Evolutionary conservation across 2,797 vertebrate genomes (phyloP).

Genomic region (Diceros bicornis): DNA sequence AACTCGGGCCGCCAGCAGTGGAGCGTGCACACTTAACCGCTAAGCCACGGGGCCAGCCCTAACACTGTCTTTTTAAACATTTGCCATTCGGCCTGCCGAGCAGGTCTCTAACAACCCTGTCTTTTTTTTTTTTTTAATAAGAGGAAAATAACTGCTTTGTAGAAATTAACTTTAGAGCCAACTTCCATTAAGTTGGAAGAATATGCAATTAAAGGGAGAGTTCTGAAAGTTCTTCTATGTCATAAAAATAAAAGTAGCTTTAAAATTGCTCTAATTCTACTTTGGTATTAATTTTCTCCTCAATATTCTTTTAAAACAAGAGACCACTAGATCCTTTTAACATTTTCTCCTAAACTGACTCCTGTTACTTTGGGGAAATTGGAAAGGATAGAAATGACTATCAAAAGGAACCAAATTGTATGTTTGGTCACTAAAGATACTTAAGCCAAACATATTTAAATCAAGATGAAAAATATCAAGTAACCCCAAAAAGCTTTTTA

Average conservation of each 20-base stretch:
- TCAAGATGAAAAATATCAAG: slow-evolving; percentile 39
- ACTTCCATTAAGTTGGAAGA: neutral
- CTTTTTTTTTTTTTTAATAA: neutral
- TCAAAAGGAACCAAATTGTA: slow-evolving; percentile 14
- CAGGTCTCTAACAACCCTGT: neutral
- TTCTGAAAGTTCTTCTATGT: slow-evolving; percentile 14
- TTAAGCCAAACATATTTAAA: slow-evolving; percentile 12
- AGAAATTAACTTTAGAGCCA: slow-evolving; percentile 35
- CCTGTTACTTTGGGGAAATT: slow-evolving; percentile 5
- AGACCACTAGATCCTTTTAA: slow-evolving; percentile 15
- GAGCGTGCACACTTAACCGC: too few species aligned
- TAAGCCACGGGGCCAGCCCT: too few species aligned
- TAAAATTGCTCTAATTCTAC: slow-evolving; percentile 26
- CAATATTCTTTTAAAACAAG: slow-evolving; percentile 45
- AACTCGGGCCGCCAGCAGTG: too few species aligned
- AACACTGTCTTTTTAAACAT: neutral
- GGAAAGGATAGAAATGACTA: slow-evolving; percentile 27
- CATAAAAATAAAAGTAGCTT: slow-evolving; percentile 34
- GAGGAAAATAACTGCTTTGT: neutral
- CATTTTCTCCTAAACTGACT: neutral
- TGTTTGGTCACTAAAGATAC: slow-evolving; percentile 51
- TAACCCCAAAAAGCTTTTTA: neutral
- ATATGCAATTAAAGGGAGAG: neutral
- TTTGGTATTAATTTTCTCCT: slow-evolving; percentile 17
- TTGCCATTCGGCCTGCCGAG: neutral